Percentiles rank a stretch among this genome's conserved stretches.
phyloP scores from a whole-genome alignment of 1,140 invertebrate genomes.

The Monochamus saltuarius region DNA sequence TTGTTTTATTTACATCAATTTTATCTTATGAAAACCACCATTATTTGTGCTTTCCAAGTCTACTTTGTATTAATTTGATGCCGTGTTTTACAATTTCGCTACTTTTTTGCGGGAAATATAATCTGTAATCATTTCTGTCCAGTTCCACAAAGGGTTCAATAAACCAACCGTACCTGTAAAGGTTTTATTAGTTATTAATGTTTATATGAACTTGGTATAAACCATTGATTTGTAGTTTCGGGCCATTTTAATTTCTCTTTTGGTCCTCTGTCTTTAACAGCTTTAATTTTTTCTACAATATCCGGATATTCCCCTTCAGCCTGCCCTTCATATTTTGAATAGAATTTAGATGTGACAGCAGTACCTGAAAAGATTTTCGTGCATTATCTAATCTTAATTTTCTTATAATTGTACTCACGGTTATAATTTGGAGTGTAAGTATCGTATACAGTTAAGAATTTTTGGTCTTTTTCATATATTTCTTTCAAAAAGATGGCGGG shows the following conservation, averaged over 20 bases:
- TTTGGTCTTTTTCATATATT: slow-evolving; percentile 34
- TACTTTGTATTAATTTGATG: slow-evolving; percentile 18
- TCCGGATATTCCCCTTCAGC: slow-evolving; percentile 24
- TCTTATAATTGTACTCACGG: slow-evolving; percentile 24
- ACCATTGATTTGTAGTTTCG: slow-evolving; percentile 42
- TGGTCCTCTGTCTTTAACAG: slow-evolving; percentile 31
- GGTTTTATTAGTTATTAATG: neutral
- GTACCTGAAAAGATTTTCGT: slow-evolving; percentile 26
- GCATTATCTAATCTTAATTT: neutral
- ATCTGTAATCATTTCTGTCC: slow-evolving; percentile 37
- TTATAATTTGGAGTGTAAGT: slow-evolving; percentile 37
- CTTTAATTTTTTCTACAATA: slow-evolving; percentile 32
- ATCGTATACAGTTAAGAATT: slow-evolving; percentile 39
- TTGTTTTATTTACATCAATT: neutral
- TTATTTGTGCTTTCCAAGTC: slow-evolving; percentile 14
- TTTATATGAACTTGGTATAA: neutral
- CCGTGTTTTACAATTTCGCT: slow-evolving; percentile 33
- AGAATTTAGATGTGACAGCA: slow-evolving; percentile 39
- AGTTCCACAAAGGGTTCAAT: slow-evolving; percentile 28
- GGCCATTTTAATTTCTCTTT: slow-evolving; percentile 38
- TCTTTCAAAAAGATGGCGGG: slow-evolving; percentile 37
- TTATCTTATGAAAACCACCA: neutral
- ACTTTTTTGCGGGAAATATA: slow-evolving; percentile 28
- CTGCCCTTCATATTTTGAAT: slow-evolving; percentile 40
- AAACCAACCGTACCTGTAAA: slow-evolving; percentile 43